Base-by-base conservation (phyloP, 2,113 vertebrate genomes). In the Spea multiplicata region DNA sequence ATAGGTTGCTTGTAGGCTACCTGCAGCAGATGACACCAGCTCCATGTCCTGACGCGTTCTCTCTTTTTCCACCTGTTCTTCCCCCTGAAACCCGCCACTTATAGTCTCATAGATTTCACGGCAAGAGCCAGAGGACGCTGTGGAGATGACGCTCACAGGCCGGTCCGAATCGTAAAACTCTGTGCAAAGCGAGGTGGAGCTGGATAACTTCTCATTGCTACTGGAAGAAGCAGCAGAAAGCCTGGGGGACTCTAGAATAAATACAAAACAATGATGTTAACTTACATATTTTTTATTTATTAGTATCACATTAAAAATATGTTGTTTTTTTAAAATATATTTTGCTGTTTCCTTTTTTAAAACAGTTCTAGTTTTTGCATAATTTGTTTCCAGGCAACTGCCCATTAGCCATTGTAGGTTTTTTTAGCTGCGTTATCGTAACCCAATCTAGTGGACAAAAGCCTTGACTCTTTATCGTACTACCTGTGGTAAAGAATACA, bases 71-170 rank as follows among this genome's bases (percentile, higher is more conserved):
- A 64, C 16, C 3, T 90, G 87, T 0, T 80, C 66, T 2, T 45
- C 16, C 50, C 74, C 0, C 8, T 30, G 4, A 1, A 14, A 81
- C 85, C 55, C 88, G 86, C 73, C 70, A 5, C 79, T 82, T 0
- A 86, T 87, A 81, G 89, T 88, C 12, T 91, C 92, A 74, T 91
- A 94, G 83, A 95, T 91, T 87, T 90, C 81, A 3, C 89, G 86
- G 4, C 92, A 93, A 0, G 95, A 95, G 44, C 88, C 89, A 0
- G 87, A 85, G 0, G 94, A 95, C 5, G 93, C 94, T 66, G 92
- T 85, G 53, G 84, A 92, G 73, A 89, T 86, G 8, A 90, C 76
- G 83, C 91, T 96, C 84, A 91, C 84, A 0, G 94, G 93, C 44
- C 91, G 91, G 55, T 92, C 89, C 5, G 91, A 87, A 46, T 91